phyloP scores from a whole-genome alignment of 2,888 invertebrate genomes.

The Plemyria rubiginata region DNA sequence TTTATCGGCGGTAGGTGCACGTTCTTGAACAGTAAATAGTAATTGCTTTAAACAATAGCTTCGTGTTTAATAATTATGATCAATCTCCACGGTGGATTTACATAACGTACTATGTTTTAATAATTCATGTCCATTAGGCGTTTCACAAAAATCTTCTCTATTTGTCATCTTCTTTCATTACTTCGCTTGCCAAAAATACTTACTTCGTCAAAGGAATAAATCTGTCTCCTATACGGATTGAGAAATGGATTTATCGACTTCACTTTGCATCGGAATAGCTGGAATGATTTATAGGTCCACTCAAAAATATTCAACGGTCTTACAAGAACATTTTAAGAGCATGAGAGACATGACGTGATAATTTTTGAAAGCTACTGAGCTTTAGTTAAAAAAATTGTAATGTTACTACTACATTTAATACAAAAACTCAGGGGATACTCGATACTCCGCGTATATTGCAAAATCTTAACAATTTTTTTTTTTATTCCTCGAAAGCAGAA shows the following conservation, averaged over 20 bases:
- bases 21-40: not conserved
- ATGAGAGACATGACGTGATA: not conserved
- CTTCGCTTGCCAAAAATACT: slow-evolving; percentile 27
- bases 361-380: too few species aligned
- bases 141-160: slow-evolving; percentile 17
- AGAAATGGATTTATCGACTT: slow-evolving; percentile 44
- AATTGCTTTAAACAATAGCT: slow-evolving; percentile 25
- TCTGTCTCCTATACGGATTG: slow-evolving; percentile 37
- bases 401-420: too few species aligned
- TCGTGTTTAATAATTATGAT: slow-evolving; percentile 27
- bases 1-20: not conserved
- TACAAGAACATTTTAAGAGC: not conserved
- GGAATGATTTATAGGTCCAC: slow-evolving; percentile 41
- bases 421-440: too few species aligned
- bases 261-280: slow-evolving; percentile 28
- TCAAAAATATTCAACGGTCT: slow-evolving; percentile 6
- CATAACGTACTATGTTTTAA: slow-evolving; percentile 15
- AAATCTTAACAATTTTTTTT: too few species aligned
- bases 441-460: too few species aligned
- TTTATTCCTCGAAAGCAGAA: too few species aligned
- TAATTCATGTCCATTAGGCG: slow-evolving; percentile 28
- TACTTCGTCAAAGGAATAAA: slow-evolving; percentile 38
- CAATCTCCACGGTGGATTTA: slow-evolving; percentile 14
- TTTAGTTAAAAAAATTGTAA: too few species aligned
- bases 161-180: slow-evolving; percentile 23